A percentile compares a stretch with the other conserved stretches of the same genome.
These are phyloP conservation scores for Sebastes itinus DNA, from an alignment of 2,797 vertebrate genomes.

Conservation along the genomic window DNA sequence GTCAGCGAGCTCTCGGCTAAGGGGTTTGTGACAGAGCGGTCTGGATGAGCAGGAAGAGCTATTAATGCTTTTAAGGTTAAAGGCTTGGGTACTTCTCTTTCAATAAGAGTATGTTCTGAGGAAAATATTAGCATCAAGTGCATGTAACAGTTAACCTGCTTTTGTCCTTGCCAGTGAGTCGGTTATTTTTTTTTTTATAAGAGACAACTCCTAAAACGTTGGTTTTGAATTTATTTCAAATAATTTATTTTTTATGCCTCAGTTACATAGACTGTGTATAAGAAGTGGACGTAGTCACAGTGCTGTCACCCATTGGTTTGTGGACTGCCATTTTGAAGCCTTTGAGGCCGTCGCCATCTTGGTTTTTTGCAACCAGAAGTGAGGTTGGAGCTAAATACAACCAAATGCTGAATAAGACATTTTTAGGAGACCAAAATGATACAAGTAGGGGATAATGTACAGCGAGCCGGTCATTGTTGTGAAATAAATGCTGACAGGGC, in stretches of 20 bases:
- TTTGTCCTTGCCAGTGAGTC: not conserved
- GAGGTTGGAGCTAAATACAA: too few relatives aligned
- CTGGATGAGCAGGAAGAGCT: conserved; percentile 35
- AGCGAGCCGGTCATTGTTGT: too few relatives aligned
- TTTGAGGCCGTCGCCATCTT: too few relatives aligned
- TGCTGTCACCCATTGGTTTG: too few relatives aligned
- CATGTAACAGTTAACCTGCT: conserved; percentile 33
- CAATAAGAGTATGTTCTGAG: conserved; percentile 13
- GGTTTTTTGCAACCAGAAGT: too few relatives aligned
- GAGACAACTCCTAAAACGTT: not conserved
- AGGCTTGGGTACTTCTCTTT: conserved; percentile 34
- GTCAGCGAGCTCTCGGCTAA: conserved; percentile 29
- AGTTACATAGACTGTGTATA: not conserved
- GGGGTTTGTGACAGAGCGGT: conserved; percentile 44
- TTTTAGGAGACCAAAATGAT: too few relatives aligned
- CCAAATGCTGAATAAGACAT: too few relatives aligned
- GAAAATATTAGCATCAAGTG: conserved; percentile 23
- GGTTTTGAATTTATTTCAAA: not conserved
- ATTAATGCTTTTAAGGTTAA: conserved; percentile 44
- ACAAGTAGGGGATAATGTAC: too few relatives aligned
- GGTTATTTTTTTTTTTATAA: not conserved
- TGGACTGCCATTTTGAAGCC: too few relatives aligned
- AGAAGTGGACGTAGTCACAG: too few relatives aligned
- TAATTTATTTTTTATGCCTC: not conserved
- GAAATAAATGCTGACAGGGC: too few relatives aligned